These are phyloP conservation scores for Drosophila tristis DNA, from an alignment of 1,140 invertebrate genomes.

Conservation along the genomic window DNA sequence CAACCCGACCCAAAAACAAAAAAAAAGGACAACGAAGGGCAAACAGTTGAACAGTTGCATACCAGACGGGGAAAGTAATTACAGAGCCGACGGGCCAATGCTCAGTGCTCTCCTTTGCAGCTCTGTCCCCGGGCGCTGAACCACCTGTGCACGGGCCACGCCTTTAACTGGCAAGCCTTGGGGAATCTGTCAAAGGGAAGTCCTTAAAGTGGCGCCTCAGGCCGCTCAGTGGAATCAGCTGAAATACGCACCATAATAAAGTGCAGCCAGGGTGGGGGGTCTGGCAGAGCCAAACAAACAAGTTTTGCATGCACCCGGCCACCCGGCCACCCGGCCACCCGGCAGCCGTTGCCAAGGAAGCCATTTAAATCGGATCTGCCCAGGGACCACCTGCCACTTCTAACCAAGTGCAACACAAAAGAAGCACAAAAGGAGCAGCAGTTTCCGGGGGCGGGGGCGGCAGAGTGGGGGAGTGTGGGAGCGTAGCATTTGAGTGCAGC, in stretches of 20 bases:
- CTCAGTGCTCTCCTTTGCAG: not conserved
- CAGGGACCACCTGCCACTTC: too few species aligned
- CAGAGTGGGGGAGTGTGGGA: too few species aligned
- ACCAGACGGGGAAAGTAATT: not conserved
- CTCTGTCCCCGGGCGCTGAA: not conserved
- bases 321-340: too few species aligned
- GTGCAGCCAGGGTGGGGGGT: too few species aligned
- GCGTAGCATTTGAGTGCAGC: too few species aligned
- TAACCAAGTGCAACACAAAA: too few species aligned
- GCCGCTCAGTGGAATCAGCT: not conserved
- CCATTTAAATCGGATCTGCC: too few species aligned
- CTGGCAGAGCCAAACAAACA: too few species aligned
- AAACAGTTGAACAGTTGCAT: slow-evolving; percentile 4
- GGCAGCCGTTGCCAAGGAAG: too few species aligned
- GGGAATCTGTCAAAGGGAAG: slow-evolving; percentile 12
- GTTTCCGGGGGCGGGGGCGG: too few species aligned
- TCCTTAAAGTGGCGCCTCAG: not conserved
- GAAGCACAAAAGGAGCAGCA: too few species aligned
- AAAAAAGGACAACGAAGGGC: not conserved
- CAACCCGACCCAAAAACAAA: not conserved
- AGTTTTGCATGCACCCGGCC: too few species aligned
- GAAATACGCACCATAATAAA: not conserved
- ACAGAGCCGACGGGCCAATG: not conserved
- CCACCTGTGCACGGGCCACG: not conserved
- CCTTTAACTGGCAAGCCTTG: not conserved